Base-by-base conservation (phyloP, 2,888 invertebrate genomes). In the Aleiodes leptofemur region DNA sequence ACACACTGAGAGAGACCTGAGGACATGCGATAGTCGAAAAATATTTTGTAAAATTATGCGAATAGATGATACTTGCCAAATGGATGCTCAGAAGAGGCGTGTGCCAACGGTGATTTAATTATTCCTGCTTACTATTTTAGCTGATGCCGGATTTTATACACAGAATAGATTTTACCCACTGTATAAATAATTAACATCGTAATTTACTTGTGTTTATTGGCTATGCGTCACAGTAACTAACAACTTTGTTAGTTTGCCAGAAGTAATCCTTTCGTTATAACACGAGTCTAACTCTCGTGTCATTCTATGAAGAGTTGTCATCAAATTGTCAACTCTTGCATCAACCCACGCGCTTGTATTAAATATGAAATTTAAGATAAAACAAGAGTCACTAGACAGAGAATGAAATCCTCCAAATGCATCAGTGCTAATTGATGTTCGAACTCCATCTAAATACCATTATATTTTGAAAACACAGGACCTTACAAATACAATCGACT, bases 41-140 rank as follows among this genome's bases (percentile, higher is more conserved):
- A 76, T 76, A 76, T 76, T 76, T 76, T 57, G 72, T 76, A 51
- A 72, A 59, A 69, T 76, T 76, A 76, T 76, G 61, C 69, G 68
- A 50, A 48, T 68, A 74, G 56, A 72, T 53, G 50, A 50, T 53
- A 69, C 69, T 72, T 76, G 76, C 76, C 76, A 75, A 75, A 75
- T 75, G 72, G 64, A 72, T 57, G 64, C 53, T 70, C 61, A 68
- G 6, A 53, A 74, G 66, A 50, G 70, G 64, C 57, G 78, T 72
- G 72, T 79, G 81, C 81, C 81, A 81, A 76, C 76, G 77, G 77
- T 29, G 79, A 69, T 79, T 81, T 81, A 81, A 81, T 81, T 81
- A 81, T 81, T 79, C 81, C 78, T 81, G 81, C 81, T 81, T 81
- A 81, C 81, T 79, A 81, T 81, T 81, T 77, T 78, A 76, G 79